Percentiles rank a stretch among this genome's conserved stretches.
These are phyloP conservation scores for Lepilemur septentrionalis DNA, from an alignment of 2,797 vertebrate genomes.

Conservation along the genomic window DNA sequence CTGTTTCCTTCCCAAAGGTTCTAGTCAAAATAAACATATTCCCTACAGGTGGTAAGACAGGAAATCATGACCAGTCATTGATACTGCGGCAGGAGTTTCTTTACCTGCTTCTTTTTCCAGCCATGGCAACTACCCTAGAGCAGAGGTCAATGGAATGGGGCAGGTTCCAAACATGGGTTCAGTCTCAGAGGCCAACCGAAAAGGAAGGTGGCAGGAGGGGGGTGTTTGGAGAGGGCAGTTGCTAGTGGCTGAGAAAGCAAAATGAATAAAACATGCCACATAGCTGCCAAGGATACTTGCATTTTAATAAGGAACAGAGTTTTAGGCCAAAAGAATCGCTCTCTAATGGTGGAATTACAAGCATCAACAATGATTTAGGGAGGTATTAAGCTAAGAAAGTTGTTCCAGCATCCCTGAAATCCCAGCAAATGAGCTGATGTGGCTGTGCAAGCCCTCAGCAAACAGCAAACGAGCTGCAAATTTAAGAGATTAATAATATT, in stretches of 20 bases:
- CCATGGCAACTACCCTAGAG: neutral
- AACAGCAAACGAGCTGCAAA: constrained; percentile 5
- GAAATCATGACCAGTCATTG: neutral
- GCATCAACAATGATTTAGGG: constrained; percentile 53
- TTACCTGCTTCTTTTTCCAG: constrained; percentile 1
- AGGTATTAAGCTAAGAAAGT: constrained; percentile 52
- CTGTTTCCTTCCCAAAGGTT: neutral
- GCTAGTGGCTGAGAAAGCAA: constrained; percentile 37
- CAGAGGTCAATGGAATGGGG: neutral
- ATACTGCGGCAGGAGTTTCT: neutral
- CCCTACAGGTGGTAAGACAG: neutral
- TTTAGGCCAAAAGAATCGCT: constrained; percentile 59
- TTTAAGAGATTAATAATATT: constrained; percentile 52
- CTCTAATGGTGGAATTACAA: constrained; percentile 63
- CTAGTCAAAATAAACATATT: neutral
- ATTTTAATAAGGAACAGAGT: constrained; percentile 57
- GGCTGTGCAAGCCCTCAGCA: constrained; percentile 20
- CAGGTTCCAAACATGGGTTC: neutral
- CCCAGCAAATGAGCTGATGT: constrained; percentile 16
- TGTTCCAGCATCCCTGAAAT: constrained; percentile 53
- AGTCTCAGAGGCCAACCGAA: constrained; percentile 34
- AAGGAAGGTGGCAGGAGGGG: neutral
- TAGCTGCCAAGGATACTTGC: constrained; percentile 54
- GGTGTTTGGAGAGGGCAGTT: neutral
- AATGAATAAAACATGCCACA: constrained; percentile 64